A percentile compares a stretch with the other conserved stretches of the same genome.
Conservation (phyloP, 1,140 invertebrate species). For the Pseudomyrmex dendroicus region DNA sequence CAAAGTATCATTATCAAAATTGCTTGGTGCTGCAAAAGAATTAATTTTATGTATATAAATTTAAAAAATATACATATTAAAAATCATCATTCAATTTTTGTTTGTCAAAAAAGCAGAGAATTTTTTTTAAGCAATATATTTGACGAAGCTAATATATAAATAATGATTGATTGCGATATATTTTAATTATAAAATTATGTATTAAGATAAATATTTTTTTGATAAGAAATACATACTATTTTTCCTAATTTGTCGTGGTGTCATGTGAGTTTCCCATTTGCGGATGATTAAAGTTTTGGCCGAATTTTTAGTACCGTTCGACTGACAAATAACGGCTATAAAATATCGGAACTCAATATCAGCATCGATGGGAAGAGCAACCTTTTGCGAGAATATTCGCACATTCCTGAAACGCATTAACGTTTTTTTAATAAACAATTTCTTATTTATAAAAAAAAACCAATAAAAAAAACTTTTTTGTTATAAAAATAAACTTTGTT, state of each 20-base stretch:
- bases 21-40: slow-evolving; percentile 78
- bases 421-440: background rate
- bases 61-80: no score
- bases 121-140: no score
- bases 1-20: slow-evolving; percentile 74
- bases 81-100: no score
- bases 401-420: slow-evolving; percentile 70
- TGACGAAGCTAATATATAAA: no score
- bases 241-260: slow-evolving; percentile 87
- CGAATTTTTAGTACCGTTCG: slow-evolving; percentile 84
- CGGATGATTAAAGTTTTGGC: slow-evolving; percentile 88
- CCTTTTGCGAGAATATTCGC: slow-evolving; percentile 80
- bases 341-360: slow-evolving; percentile 93
- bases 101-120: no score
- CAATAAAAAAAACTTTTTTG: background rate
- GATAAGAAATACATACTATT: slow-evolving; percentile 79
- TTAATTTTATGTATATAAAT: background rate
- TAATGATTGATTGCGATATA: no score
- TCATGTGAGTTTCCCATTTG: slow-evolving; percentile 93
- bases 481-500: background rate
- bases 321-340: slow-evolving; percentile 86
- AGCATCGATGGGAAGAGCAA: slow-evolving; percentile 87
- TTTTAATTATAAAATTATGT: background rate
- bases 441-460: background rate
- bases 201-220: background rate